phyloP scores from a whole-genome alignment of 2,797 vertebrate species.

The Emydoidea blandingii region DNA sequence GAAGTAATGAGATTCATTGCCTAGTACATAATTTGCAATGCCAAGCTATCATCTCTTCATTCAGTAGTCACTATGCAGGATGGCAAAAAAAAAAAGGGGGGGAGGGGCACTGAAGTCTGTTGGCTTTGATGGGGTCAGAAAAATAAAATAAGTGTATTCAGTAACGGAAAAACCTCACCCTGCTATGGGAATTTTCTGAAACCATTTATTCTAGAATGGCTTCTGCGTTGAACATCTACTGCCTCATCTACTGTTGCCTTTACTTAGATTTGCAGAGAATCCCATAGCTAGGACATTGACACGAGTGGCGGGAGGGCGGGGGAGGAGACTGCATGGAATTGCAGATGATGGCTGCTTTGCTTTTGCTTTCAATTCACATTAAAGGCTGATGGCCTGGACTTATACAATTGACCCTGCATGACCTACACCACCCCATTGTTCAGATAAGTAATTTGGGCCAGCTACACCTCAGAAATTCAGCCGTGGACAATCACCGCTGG shows the following conservation, averaged over 20 bases:
- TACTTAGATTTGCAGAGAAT: slow-evolving; percentile 43
- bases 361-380: slow-evolving; percentile 47
- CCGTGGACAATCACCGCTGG: neutral
- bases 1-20: neutral
- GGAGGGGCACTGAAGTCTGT: neutral
- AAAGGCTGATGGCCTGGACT: slow-evolving; percentile 27
- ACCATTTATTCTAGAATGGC: neutral
- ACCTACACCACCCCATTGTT: neutral
- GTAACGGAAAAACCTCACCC: neutral
- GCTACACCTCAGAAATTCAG: slow-evolving; percentile 14
- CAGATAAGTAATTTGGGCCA: neutral
- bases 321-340: neutral
- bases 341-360: slow-evolving; percentile 21
- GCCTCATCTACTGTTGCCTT: slow-evolving; percentile 24
- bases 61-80: neutral
- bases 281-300: neutral
- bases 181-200: slow-evolving; percentile 28
- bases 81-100: neutral
- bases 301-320: fast-evolving
- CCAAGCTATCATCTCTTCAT: neutral
- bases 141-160: neutral
- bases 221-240: slow-evolving; percentile 16
- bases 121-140: neutral
- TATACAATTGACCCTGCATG: slow-evolving; percentile 40
- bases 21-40: fast-evolving